Evolutionary conservation across 2,113 vertebrate genomes (phyloP).

Genomic region (Dromaius novaehollandiae): DNA sequence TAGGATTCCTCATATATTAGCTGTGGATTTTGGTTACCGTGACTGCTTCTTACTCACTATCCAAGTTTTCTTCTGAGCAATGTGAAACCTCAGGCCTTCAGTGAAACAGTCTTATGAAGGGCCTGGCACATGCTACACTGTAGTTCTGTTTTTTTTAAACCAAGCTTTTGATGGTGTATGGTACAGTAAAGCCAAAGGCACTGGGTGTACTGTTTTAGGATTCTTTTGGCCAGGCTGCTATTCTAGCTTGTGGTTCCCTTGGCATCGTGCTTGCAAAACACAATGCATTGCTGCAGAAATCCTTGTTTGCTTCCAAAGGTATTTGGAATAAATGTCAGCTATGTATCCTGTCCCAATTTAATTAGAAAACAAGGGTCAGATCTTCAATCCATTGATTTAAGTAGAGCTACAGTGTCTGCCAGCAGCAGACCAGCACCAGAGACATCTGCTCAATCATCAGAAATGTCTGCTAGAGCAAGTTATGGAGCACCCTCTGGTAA

Average conservation of each 20-base stretch:
- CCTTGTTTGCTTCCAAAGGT: not conserved
- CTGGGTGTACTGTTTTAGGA: not conserved
- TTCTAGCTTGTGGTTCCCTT: constrained; percentile 20
- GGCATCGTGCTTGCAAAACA: not conserved
- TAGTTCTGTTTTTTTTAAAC: not conserved
- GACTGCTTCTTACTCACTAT: not conserved
- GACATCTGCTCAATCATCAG: not conserved
- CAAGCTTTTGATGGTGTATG: not conserved
- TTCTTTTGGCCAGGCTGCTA: not conserved
- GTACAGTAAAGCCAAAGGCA: constrained; percentile 16
- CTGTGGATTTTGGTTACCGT: not conserved
- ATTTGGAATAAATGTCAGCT: not conserved
- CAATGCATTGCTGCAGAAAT: constrained; percentile 26
- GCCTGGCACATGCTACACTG: not conserved
- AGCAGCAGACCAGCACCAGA: not conserved
- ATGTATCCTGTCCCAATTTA: not conserved
- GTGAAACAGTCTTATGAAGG: not conserved
- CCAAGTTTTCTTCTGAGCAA: not conserved
- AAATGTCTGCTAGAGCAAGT: not conserved
- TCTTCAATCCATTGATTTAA: not conserved
- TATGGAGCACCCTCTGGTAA: not conserved
- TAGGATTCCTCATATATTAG: not conserved
- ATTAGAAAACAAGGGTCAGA: not conserved
- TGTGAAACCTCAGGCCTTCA: not conserved
- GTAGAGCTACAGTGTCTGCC: not conserved